Evolutionary conservation across 2,888 invertebrate species (phyloP), one percentile per base, ranked within the genome.

Genomic region (Sialis fuliginosa): DNA sequence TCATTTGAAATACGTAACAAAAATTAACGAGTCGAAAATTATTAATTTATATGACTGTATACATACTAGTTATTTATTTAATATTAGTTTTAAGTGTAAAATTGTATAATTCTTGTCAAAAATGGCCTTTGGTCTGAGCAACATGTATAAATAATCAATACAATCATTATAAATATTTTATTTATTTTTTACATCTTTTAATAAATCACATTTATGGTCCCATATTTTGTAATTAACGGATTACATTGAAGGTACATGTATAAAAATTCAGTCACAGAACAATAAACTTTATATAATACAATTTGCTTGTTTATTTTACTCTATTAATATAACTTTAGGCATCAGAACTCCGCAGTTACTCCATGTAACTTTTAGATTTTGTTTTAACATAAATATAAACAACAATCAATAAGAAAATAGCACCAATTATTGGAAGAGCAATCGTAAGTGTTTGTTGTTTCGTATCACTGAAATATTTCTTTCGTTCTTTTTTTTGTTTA

Each of bases 401-500:
- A 48, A 78, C 75, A 54, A 89, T 81, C 46, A 86, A 65, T 46
- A 82, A 60, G 54, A 79, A 79, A 52, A 86, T 68, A 32, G 78
- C 79, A 43, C 72, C 79, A 51, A 82, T 59, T 47, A 80, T 78
- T 6, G 86, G 89, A 54, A 85, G 62, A 49, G 81, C 90, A 49
- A 87, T 67, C 2, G 84, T 85, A 58, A 79, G 78, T n/a, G 84
- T 72, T 60, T 84, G 80, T 58, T 79, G 79, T 56, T 86, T 81
- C 59, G 78, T 81, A 62, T 81, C 80, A 6, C 80, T 70, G 57
- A 87, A 89, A 53, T 89, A 89, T 64, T 83, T 79, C 66, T 83
- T 86, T 34, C 90, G 76, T 58, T 88, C 85, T 56, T 81, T 80
- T 60, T 84, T 86, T 63, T 89, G 88, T 60, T 79, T 81, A 8